These are phyloP conservation scores for Hystrix brachyura DNA, from an alignment of 2,113 vertebrate species.

Conservation along the genomic window DNA sequence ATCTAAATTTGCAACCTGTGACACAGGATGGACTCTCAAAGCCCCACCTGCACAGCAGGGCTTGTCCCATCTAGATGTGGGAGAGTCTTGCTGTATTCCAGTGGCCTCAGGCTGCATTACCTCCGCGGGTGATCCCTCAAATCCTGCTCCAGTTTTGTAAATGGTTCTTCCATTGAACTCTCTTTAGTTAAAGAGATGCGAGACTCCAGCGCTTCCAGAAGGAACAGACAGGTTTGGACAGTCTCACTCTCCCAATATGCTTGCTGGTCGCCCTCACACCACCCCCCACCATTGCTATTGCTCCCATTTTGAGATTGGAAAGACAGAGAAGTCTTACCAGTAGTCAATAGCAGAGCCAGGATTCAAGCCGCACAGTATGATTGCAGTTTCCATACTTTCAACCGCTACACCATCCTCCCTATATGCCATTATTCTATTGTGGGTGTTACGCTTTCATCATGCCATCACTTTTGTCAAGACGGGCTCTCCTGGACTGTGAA, in stretches of 20 bases:
- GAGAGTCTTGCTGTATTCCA: background rate
- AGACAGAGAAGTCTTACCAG: background rate
- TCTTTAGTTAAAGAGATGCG: background rate
- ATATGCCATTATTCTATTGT: background rate
- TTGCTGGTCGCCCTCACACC: background rate
- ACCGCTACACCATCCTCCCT: background rate
- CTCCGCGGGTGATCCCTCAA: background rate
- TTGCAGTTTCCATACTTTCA: background rate
- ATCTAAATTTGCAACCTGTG: background rate
- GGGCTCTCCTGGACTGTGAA: background rate
- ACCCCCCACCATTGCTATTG: background rate
- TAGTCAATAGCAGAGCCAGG: background rate
- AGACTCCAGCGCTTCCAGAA: background rate
- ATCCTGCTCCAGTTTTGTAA: background rate
- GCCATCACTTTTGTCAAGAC: background rate
- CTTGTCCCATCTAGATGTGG: background rate
- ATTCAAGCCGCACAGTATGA: background rate
- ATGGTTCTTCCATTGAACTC: background rate
- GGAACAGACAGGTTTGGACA: background rate
- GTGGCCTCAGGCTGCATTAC: background rate
- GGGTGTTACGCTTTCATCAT: background rate
- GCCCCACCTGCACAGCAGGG: background rate
- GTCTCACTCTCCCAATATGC: background rate
- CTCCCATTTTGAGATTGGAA: background rate
- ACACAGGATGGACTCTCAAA: background rate